Evolutionary conservation across 2,113 vertebrate species (phyloP), one percentile per base, ranked within the genome.

Genomic region (Fukomys damarensis): DNA sequence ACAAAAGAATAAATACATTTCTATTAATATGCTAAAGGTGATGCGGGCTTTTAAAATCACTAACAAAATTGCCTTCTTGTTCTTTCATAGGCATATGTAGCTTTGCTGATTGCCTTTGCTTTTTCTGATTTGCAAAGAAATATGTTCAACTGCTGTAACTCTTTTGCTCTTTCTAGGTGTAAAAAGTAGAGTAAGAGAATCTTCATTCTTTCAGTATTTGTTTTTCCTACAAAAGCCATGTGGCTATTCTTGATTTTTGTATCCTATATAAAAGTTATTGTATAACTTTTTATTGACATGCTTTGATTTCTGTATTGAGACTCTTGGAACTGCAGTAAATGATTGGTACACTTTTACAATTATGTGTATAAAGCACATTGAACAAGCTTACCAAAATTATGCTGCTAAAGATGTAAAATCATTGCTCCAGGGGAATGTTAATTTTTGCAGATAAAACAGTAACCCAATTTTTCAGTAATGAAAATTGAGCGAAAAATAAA

Each of bases 51-150:
- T 93, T 91, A 16, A 91, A 70, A 56, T 96, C 66, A 74, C 90
- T 98, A 91, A 98, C 91, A 95, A 83, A 96, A 79, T 38, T 91
- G 80, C 68, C 16, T 24, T 96, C 19, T 96, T 43, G 0, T 17
- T 46, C 93, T 59, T 65, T 89, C 77, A 2, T 41, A 43, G 86
- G 17, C 35, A 35, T 94, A 56, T 84, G 2, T 56, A n/a, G 87
- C 84, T 94, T 63, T 84, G 46, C 96, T 96, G 86, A 49, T 92
- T 97, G 92, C 86, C 86, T 72, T 76, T 17, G 5, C 91, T 94
- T 77, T 94, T n/a, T 93, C 4, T 97, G 63, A n/a, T 91, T 96
- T 96, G 52, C 77, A 88, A 94, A 95, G 65, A 97, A 85, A 6
- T 54, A 61, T 32, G 58, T 77, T 80, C 38, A 58, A 35, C 46